Evolutionary conservation across 2,797 vertebrate genomes (phyloP), one percentile per base, ranked within the genome.

Genomic region (Muscicapa striata): DNA sequence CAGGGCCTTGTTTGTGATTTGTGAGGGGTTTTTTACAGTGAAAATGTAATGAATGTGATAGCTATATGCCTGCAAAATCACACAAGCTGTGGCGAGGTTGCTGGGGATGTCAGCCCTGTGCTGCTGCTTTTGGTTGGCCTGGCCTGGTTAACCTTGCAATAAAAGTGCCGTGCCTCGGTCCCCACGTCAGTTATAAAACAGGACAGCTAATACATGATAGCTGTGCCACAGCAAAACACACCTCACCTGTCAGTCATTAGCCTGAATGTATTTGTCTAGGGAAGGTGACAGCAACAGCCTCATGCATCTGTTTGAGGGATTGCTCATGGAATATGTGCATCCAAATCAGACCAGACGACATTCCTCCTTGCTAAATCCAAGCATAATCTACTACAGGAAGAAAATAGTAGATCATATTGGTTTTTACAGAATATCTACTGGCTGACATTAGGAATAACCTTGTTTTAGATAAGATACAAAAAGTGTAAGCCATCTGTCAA

Each of bases 361-460:
- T 84, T 94, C 27, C 45, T 74, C 36, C 80, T 85, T 86, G 62
- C 54, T 88, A 80, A 78, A 93, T 72, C 43, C 54, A 90, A 66
- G 40, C 30, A 69, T 29, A 16, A 54, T 66, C 84, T 77, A n/a
- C 48, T 62, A 13, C 13, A 34, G 76, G 76, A 73, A 69, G 58
- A 88, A 91, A 92, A 90, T 36, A 23, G 46, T 66, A 62, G 55
- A 5, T 54, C 34, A 27, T 74, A 29, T 20, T 93, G 84, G n/a
- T 59, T 89, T 91, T 93, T 81, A 59, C 58, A 52, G 49, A 78
- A 36, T 41, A 52, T 22, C 48, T 52, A 24, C 46, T 72, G 58
- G 40, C 58, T 94, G 64, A 43, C 51, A n/a, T 67, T 77, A 62
- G 40, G 69, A 93, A 57, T 40, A 58, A 62, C 51, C n/a, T 90